A percentile compares a stretch with the other conserved stretches of the same genome.
Conservation (phyloP, 2,113 vertebrate species). For the Todiramphus chloris region DNA sequence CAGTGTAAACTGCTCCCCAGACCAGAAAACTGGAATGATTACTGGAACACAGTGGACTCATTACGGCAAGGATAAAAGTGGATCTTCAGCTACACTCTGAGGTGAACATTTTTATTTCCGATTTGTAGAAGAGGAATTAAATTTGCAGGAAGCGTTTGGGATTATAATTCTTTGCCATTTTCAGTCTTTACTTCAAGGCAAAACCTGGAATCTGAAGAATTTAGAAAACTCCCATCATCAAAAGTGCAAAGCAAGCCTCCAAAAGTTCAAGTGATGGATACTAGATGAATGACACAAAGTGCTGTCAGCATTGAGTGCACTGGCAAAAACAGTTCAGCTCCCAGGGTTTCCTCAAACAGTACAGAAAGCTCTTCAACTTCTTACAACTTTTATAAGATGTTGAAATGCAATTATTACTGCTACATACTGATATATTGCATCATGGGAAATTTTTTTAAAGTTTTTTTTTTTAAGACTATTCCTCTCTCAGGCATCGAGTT, state of each 20-base stretch:
- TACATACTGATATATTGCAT: background rate
- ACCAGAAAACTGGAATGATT: background rate
- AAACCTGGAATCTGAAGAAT: background rate
- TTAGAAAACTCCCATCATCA: background rate
- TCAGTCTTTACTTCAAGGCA: background rate
- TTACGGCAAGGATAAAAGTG: background rate
- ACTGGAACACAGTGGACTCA: background rate
- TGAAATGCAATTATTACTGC: background rate
- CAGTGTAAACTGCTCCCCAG: background rate
- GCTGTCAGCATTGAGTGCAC: background rate
- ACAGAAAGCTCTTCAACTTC: background rate
- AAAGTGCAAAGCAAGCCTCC: background rate
- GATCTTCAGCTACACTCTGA: background rate
- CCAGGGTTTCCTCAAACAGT: background rate
- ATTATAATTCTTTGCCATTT: background rate
- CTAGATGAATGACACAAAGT: background rate
- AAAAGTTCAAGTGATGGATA: background rate
- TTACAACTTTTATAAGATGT: background rate
- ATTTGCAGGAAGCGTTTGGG: background rate
- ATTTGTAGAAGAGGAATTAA: background rate
- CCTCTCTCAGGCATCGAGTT: background rate
- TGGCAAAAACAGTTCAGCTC: background rate
- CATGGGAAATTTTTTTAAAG: background rate
- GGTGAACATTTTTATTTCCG: background rate
- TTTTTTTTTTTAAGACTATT: background rate